Evolutionary conservation across 1,140 invertebrate genomes (phyloP), one percentile per base, ranked within the genome.

Genomic region (Carcinoscorpius rotundicauda): DNA sequence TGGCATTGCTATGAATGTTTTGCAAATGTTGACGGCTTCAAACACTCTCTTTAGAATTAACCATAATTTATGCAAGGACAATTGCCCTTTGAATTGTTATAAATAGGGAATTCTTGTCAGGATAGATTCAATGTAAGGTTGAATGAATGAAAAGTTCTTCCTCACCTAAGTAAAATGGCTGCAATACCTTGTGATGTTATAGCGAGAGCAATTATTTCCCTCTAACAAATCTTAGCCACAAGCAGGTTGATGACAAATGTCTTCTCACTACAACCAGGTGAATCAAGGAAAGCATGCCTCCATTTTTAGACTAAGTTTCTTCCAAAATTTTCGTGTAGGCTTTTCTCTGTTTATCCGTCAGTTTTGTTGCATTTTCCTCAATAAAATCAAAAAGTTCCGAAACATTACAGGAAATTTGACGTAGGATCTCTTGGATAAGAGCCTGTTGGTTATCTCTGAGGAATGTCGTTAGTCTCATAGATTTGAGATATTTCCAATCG

Each of bases 171-270:
- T 48, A 82, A 72, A 55, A 77, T 81, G 29, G 80, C 79, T 50
- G 81, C 80, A 58, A 83, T 82, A 62, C 80, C 80, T 48, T 80
- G 81, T 52, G 77, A 80, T 60, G 81, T 80, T 53, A 81, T 70
- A 4, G 78, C 77, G 5, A 81, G 53, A 11, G 76, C 76, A 63
- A 77, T 75, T 10, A 73, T 63, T 11, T 67, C 61, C 67, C 29
- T 29, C 29, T 29, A 29, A 2, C 29, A 2, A 29, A 29, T 29
- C 29, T 67, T 71, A 60, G 3, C 63, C 57, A 71, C 62, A 9
- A 69, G 58, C 5, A 63, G 62, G 61, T 71, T 73, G n/a, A 71
- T 74, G 5, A 76, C 68, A 2, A 72, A 76, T 60, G 69, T 74
- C 52, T 77, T 75, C 56, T 73, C 76, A 6, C 61, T 77, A n/a